These are phyloP conservation scores for Passer montanus DNA, from an alignment of 2,113 vertebrate genomes.

Conservation along the genomic window DNA sequence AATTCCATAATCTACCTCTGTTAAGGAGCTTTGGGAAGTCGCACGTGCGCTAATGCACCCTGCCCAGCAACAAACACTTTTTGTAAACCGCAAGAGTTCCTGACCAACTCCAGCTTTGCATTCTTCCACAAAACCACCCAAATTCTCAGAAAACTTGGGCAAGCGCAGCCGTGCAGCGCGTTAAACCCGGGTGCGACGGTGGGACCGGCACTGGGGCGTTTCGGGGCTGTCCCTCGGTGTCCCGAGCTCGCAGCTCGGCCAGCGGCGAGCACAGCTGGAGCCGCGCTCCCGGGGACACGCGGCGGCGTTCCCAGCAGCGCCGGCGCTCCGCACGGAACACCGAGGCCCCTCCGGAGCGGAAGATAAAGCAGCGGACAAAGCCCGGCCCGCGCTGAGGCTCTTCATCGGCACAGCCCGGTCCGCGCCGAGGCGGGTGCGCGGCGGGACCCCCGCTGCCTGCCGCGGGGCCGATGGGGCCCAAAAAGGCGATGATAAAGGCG, in stretches of 20 bases:
- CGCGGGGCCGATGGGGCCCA: neutral
- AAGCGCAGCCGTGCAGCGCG: rapidly evolving
- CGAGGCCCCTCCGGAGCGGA: rapidly evolving
- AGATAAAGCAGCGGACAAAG: neutral
- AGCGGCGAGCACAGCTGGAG: neutral
- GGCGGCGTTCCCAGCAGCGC: rapidly evolving
- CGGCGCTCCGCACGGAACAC: neutral
- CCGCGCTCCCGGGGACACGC: rapidly evolving
- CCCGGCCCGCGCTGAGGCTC: rapidly evolving
- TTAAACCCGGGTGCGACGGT: neutral
- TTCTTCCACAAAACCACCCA: neutral
- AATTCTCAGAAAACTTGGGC: neutral
- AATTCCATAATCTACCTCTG: neutral
- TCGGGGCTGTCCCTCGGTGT: too few relatives aligned
- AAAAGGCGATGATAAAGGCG: rapidly evolving
- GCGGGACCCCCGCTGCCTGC: neutral
- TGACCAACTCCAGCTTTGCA: neutral
- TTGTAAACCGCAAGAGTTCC: neutral
- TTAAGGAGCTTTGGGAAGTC: neutral
- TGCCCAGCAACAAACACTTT: neutral
- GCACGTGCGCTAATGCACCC: rapidly evolving
- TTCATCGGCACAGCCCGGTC: neutral
- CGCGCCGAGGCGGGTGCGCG: rapidly evolving
- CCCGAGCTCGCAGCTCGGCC: neutral
- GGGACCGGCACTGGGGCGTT: rapidly evolving